phyloP scores from a whole-genome alignment of 2,797 vertebrate species.

The Gobio occitaniae region DNA sequence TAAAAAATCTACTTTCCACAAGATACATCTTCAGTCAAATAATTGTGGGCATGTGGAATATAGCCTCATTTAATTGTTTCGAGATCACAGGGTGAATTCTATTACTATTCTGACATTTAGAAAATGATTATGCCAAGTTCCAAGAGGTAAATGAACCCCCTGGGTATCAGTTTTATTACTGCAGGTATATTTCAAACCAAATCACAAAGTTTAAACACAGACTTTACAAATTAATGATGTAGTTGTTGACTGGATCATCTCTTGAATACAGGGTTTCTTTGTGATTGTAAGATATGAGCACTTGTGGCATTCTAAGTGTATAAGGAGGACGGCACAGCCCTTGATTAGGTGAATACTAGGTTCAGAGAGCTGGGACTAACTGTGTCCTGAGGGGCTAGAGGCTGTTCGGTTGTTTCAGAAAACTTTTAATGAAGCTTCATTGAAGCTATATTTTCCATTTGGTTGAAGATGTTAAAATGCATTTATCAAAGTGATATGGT shows the following conservation, averaged over 20 bases:
- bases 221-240: constrained; percentile 21
- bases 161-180: constrained; percentile 38
- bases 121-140: constrained; percentile 60
- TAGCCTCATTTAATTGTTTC: constrained; percentile 45
- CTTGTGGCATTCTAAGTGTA: constrained; percentile 43
- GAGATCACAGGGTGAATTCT: constrained; percentile 57
- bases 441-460: constrained; percentile 46
- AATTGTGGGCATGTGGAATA: constrained; percentile 3
- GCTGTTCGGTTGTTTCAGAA: constrained; percentile 67
- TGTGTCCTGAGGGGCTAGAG: constrained; percentile 47
- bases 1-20: neutral
- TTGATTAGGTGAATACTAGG: constrained; percentile 68
- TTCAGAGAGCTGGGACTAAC: constrained; percentile 47
- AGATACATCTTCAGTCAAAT: neutral
- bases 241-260: neutral
- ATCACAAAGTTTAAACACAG: constrained; percentile 38
- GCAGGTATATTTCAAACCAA: constrained; percentile 47
- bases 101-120: constrained; percentile 55
- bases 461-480: neutral
- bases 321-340: constrained; percentile 58
- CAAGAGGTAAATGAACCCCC: constrained; percentile 64
- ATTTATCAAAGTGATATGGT: constrained; percentile 41
- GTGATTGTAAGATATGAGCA: constrained; percentile 31
- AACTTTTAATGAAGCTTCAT: constrained; percentile 77
- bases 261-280: neutral